A percentile compares a stretch with the other conserved stretches of the same genome.
Evolutionary conservation across 1,140 invertebrate species (phyloP).

Genomic region (Drosophila triauraria): DNA sequence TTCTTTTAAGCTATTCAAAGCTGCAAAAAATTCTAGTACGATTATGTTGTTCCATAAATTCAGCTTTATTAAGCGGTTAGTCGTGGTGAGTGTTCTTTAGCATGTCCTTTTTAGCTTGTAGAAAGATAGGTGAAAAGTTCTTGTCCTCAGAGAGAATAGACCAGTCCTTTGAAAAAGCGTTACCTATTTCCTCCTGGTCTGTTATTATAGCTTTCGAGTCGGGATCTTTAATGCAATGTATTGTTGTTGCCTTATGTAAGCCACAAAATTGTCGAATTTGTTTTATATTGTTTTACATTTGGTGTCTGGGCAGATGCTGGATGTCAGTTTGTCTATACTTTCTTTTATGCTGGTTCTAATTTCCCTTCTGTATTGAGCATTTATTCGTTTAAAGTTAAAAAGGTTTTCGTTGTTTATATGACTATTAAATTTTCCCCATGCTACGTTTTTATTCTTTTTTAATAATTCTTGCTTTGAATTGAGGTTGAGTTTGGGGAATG

Average conservation of each 20-base stretch:
- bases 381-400: background rate
- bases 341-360: background rate
- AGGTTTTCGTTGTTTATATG: background rate
- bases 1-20: background rate
- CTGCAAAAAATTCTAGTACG: background rate
- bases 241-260: too few relatives aligned
- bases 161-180: background rate
- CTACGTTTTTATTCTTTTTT: background rate
- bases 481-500: too few relatives aligned
- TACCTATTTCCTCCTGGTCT: background rate
- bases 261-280: too few relatives aligned
- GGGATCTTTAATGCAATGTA: background rate
- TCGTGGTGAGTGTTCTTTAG: background rate
- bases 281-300: too few relatives aligned
- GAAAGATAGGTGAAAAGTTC: background rate
- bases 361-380: background rate
- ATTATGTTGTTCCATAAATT: background rate
- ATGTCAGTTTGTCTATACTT: background rate
- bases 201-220: background rate
- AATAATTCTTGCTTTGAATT: background rate
- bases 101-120: background rate
- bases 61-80: background rate
- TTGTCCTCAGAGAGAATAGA: background rate
- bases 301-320: background rate
- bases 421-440: background rate